Evolutionary conservation across 2,888 invertebrate species (phyloP), one percentile per base, ranked within the genome.

Genomic region (Coenonympha arcania): DNA sequence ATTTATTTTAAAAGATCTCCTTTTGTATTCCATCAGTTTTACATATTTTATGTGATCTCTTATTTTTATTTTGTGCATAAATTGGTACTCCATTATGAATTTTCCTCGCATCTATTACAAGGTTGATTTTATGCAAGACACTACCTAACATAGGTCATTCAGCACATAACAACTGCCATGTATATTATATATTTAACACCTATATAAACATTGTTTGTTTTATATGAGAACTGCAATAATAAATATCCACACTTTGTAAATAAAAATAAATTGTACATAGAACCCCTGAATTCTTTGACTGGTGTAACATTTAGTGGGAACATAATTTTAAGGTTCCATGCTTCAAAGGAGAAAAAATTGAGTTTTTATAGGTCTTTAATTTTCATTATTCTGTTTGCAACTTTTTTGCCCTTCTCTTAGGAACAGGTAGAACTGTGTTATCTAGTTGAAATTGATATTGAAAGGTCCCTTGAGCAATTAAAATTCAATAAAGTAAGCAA

Each of bases 1-100:
- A 49, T 37, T 34, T 26, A 39, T 43, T 49, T 42, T 6, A 43
- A 46, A 47, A 44, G 54, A 49, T 47, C 43, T 51, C 43, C 31
- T 48, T 51, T 42, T 30, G 36, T 44, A 30, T 42, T 48, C 13
- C 31, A 44, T 41, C 20, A 28, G 46, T 40, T 43, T 41, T n/a
- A n/a, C n/a, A 46, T 33, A 26, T 22, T 42, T 26, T 36, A 31
- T 46, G 20, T 20, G n/a, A 34, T 34, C 30, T 33, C 4, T 43
- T 28, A 18, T 48, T 11, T 44, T 28, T 24, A 11, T 22, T 11
- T 20, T 31, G 24, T 11, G 11, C n/a, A 36, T 33, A 42, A 8
- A 9, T 30, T 31, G 22, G 19, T 28, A 37, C 11, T 24, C 16
- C 20, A 18, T 18, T 9, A 3, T 43, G 22, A 31, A 30, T 41